These are phyloP conservation scores for Lepidonotus clava DNA, from an alignment of 2,888 invertebrate genomes.

Conservation along the genomic window DNA sequence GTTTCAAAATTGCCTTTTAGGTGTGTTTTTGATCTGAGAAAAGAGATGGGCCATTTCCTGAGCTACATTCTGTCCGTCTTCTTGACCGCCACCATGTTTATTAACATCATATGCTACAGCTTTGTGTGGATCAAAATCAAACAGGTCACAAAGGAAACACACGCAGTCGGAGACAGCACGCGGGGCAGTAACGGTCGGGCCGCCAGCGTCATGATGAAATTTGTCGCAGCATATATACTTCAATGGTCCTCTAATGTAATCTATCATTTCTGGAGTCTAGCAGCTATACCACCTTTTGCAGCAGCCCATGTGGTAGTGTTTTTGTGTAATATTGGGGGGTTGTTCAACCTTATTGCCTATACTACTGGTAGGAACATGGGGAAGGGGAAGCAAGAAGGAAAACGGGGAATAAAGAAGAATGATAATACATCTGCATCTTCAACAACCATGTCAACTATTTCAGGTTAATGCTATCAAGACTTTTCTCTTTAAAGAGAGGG, in stretches of 20 bases:
- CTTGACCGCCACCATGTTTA: neutral
- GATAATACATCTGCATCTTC: no score
- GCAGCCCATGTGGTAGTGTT: neutral
- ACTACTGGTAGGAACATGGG: neutral
- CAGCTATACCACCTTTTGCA: neutral
- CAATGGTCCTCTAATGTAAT: neutral
- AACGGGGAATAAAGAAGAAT: neutral
- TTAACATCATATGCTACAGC: neutral
- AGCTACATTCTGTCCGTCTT: neutral
- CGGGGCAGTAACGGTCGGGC: neutral
- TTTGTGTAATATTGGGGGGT: neutral
- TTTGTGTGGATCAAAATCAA: constrained; percentile 30
- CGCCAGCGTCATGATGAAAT: constrained; percentile 7
- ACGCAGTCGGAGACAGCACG: neutral
- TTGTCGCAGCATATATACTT: neutral
- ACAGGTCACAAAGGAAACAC: neutral
- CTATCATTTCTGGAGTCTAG: neutral
- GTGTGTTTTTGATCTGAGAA: neutral
- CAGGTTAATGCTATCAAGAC: no score
- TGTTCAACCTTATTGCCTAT: neutral
- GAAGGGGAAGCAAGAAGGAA: neutral
- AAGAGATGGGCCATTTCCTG: neutral
- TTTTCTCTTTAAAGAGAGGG: no score
- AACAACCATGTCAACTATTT: no score
- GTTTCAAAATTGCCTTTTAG: no score